Base-by-base conservation (phyloP, 2,113 vertebrate genomes). In the Corythornis vintsioides region DNA sequence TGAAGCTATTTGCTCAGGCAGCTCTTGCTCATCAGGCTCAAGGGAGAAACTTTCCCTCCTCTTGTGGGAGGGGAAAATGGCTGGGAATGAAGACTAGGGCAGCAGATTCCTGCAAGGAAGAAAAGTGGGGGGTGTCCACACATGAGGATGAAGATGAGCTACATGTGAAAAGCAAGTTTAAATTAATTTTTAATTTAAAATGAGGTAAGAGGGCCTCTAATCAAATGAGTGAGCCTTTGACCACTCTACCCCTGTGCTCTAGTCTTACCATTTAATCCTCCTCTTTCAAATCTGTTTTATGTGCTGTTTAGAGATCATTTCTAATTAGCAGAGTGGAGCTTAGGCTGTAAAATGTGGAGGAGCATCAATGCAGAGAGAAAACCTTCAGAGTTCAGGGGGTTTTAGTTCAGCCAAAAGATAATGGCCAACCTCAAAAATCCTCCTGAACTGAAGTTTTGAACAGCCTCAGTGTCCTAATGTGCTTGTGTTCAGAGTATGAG, bases 111-210 rank as follows among this genome's bases (percentile, higher is more conserved):
- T 48, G 28, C 5, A 15, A 42, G 61, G 56, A 74, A 56, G 52
- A 81, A 7, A n/a, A 55, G 13, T 12, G 29, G 12, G 11, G 11
- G 17, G 9, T 26, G 14, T 31, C 18, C 5, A 15, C 2, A 0
- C 18, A 10, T 21, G 69, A 69, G 43, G 48, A 45, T 9, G 47
- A 61, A 21, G 28, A 4, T 7, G 21, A 29, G 9, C 21, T 74
- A 2, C 18, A 4, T 25, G 13, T 33, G 42, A 57, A 45, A 64
- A 65, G 6, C 16, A 29, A 35, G 24, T 87, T 38, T 3, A 73
- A 67, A 64, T 28, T 5, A 73, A 6, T 4, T 82, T 70, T 48
- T 43, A 69, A 45, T 22, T 72, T 82, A 18, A 74, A 81, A 53
- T 13, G 13, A 2, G 13, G 21, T 29, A 52, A 17, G 35, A 56